phyloP scores from a whole-genome alignment of 2,888 invertebrate species.

The Folsomia manolachei region DNA sequence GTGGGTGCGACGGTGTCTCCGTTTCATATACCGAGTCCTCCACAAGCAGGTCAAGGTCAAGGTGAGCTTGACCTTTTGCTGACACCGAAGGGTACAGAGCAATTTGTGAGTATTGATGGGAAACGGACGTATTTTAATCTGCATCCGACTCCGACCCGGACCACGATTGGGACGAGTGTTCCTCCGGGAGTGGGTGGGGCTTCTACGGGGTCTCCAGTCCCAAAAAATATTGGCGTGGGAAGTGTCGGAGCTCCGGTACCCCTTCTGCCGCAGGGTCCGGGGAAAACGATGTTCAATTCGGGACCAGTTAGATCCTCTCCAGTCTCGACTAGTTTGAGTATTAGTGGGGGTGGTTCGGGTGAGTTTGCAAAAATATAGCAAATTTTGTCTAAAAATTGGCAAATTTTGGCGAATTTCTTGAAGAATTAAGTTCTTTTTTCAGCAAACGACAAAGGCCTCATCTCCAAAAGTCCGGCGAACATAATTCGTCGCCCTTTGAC shows the following conservation, averaged over 20 bases:
- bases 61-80: conserved; percentile 66
- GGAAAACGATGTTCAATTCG: conserved; percentile 34
- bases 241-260: conserved; percentile 41
- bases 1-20: conserved; percentile 54
- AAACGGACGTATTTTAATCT: conserved; percentile 83
- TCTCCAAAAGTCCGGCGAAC: conserved; percentile 39
- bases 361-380: conserved; percentile 15
- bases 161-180: conserved; percentile 29
- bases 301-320: conserved; percentile 34
- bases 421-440: too few relatives aligned
- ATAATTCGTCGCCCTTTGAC: conserved; percentile 45
- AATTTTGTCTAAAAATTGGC: conserved; percentile 19
- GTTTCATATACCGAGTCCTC: conserved; percentile 60
- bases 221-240: conserved; percentile 35
- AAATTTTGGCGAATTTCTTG: too few relatives aligned
- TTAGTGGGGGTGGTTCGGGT: conserved; percentile 24
- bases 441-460: conserved; percentile 12
- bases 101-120: conserved; percentile 87
- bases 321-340: conserved; percentile 40
- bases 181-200: not conserved
- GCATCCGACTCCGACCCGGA: conserved; percentile 56
- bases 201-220: conserved; percentile 4
- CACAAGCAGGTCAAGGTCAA: too few relatives aligned
- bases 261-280: conserved; percentile 31
- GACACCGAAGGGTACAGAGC: conserved; percentile 70